phyloP scores from a whole-genome alignment of 2,113 vertebrate genomes.

The Podocnemis expansa region DNA sequence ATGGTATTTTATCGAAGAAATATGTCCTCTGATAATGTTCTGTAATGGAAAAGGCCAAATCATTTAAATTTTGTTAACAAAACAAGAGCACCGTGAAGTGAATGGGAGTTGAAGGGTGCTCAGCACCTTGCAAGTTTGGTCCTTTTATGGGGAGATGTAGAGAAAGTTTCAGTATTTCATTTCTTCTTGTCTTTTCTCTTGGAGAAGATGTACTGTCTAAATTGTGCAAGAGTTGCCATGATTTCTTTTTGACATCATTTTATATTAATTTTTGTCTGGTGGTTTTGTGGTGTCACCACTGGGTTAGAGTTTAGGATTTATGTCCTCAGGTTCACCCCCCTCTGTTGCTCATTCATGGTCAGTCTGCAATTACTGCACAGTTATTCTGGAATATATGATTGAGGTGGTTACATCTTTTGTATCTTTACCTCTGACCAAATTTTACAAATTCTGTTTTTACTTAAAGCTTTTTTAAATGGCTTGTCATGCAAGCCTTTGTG shows the following conservation, averaged over 20 bases:
- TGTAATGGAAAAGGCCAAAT: no score
- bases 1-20: no score
- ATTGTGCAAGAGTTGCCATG: constrained; percentile 1
- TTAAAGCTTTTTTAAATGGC: background rate
- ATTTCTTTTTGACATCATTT: constrained; percentile 1
- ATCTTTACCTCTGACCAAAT: background rate
- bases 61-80: no score
- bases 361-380: background rate
- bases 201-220: background rate
- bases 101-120: background rate
- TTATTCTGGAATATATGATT: background rate
- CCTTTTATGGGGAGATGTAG: background rate
- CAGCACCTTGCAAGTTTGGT: background rate
- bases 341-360: background rate
- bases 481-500: background rate
- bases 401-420: background rate
- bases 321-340: background rate
- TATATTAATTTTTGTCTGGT: background rate
- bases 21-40: no score
- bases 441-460: background rate
- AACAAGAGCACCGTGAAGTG: no score
- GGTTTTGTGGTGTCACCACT: background rate
- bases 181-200: background rate
- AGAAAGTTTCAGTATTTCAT: background rate
- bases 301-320: background rate